Base-by-base conservation (phyloP, 2,113 vertebrate genomes). In the Xiphophorus hellerii region DNA sequence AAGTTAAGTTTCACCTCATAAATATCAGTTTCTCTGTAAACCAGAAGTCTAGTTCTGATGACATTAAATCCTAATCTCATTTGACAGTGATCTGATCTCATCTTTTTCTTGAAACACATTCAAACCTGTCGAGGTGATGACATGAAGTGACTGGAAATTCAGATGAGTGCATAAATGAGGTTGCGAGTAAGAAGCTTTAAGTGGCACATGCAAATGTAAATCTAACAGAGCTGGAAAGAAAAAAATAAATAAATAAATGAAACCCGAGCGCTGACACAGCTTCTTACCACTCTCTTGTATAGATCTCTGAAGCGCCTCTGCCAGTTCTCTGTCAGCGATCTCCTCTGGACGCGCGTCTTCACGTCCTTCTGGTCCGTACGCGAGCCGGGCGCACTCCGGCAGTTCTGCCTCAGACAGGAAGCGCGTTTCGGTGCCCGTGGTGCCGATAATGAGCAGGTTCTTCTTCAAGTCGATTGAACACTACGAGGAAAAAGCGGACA, bases 381-480 rank as follows among this genome's bases (percentile, higher is more conserved):
- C 97, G 89, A 99, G 90, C 0, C 97, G 94, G 12, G 98, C 98
- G 4, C 98, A 99, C 71, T 99, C 98, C 0, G 98, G 98, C 7
- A 99, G 93, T 90, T 99, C 98, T 0, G 96, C 96, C 87, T 99
- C 98, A 0, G 97, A 96, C 73, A 99, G 94, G 87, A 99, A 99
- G 22, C 93, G 93, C 1, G 98, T 99, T 90, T 99, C 96, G 0
- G 98, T 96, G 77, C 97, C 97, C 0, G 98, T 99, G 0, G 98
- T 99, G 92, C 97, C 96, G 0, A 99, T 98, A 74, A 99, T 94
- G 0, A 99, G 95, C 0, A 97, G 93, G 0, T 94, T 98, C 92
- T 97, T 99, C 95, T 99, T 99, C 91, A 99, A 95, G 92, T 99
- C 98, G 13, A 99, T 99, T 0, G 98, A 96, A 86, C 98, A 99